phyloP scores from a whole-genome alignment of 2,797 vertebrate species.

The Hemitrygon akajei region DNA sequence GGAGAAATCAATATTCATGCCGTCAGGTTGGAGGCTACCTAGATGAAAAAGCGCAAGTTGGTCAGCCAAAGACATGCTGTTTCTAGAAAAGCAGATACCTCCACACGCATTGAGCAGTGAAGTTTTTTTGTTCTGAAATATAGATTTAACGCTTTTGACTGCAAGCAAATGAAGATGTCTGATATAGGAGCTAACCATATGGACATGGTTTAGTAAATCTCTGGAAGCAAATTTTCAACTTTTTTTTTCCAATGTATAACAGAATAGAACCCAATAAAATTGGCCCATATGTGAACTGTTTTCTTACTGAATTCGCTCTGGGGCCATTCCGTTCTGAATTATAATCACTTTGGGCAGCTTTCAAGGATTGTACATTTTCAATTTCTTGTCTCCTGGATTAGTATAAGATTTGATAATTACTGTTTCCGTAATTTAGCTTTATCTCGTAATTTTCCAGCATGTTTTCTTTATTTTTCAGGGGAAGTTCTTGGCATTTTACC shows the following conservation, averaged over 20 bases:
- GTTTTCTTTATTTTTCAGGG: slow-evolving; percentile 58
- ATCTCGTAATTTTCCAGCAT: neutral
- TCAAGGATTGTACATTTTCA: neutral
- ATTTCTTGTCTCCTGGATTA: neutral
- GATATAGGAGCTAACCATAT: no score
- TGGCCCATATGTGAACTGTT: neutral
- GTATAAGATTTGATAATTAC: neutral
- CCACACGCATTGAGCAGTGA: no score
- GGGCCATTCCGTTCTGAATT: neutral
- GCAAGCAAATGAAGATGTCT: no score
- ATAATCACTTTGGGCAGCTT: neutral
- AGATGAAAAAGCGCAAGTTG: neutral
- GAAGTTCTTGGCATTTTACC: slow-evolving; percentile 96
- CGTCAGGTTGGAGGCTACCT: no score
- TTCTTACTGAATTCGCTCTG: neutral
- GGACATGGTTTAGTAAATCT: neutral
- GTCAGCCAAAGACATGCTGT: neutral
- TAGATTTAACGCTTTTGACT: no score
- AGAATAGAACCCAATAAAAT: neutral
- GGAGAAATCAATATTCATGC: no score
- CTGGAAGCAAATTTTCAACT: neutral
- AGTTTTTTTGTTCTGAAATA: no score
- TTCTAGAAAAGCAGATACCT: no score
- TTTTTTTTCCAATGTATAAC: neutral
- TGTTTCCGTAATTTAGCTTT: neutral